These are phyloP conservation scores for Ochlodes sylvanus DNA, from an alignment of 2,888 invertebrate species.

Conservation along the genomic window DNA sequence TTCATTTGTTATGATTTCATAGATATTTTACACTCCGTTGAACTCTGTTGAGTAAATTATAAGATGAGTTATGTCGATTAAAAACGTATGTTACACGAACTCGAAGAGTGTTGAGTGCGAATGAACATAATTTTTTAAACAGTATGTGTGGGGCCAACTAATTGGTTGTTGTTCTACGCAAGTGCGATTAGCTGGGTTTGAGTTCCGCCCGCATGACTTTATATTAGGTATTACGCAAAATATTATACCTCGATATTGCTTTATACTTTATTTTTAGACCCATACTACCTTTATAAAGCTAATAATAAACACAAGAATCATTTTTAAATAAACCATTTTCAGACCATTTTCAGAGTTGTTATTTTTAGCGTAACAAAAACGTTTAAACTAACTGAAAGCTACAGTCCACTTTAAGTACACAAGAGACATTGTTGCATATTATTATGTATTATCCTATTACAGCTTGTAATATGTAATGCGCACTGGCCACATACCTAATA, in stretches of 20 bases:
- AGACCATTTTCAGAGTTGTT: too few relatives aligned
- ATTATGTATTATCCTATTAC: not conserved
- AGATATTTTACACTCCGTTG: conserved; percentile 16
- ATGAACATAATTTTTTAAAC: conserved; percentile 29
- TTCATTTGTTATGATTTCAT: not conserved
- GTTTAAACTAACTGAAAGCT: not conserved
- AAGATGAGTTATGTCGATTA: conserved; percentile 17
- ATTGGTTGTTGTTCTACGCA: conserved; percentile 14
- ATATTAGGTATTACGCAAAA: not conserved
- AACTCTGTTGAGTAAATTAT: conserved; percentile 12
- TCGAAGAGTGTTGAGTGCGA: conserved; percentile 10
- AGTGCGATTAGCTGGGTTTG: conserved; percentile 13
- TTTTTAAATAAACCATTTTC: too few relatives aligned
- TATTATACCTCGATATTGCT: too few relatives aligned
- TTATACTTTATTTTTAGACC: too few relatives aligned
- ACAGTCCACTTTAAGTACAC: not conserved
- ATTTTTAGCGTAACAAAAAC: too few relatives aligned
- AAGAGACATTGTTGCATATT: not conserved
- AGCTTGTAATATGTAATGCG: conserved; percentile 22
- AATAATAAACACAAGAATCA: too few relatives aligned
- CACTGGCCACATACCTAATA: conserved; percentile 10
- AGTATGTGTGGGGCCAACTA: conserved; percentile 30
- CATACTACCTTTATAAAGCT: too few relatives aligned
- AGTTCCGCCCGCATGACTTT: conserved; percentile 25
- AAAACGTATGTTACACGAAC: conserved; percentile 14